phyloP scores from a whole-genome alignment of 2,888 invertebrate genomes.

The Lottia gigantea region DNA sequence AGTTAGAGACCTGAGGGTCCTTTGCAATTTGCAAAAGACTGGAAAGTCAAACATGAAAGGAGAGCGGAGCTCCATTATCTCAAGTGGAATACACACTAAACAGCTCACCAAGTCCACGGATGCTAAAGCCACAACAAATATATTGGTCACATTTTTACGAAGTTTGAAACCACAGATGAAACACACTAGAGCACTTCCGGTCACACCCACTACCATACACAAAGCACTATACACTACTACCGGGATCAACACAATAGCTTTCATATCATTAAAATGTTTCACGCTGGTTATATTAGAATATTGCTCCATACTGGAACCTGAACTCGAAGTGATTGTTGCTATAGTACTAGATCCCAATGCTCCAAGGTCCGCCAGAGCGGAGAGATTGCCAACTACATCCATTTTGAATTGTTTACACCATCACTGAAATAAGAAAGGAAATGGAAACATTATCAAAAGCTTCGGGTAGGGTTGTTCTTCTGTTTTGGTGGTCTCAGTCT shows the following conservation, averaged over 20 bases:
- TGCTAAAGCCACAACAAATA: constrained; percentile 31
- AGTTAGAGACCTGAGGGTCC: constrained; percentile 27
- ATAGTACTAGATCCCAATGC: too few species aligned
- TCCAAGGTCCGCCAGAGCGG: too few species aligned
- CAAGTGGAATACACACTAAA: constrained; percentile 30
- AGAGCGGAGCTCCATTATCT: constrained; percentile 28
- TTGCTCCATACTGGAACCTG: too few species aligned
- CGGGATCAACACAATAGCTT: constrained; percentile 18
- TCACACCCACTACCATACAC: constrained; percentile 27
- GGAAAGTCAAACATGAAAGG: constrained; percentile 26
- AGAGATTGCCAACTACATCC: too few species aligned
- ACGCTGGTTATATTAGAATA: too few species aligned
- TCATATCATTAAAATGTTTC: not conserved
- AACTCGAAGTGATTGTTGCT: too few species aligned
- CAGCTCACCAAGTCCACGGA: constrained; percentile 33
- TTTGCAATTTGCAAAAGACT: constrained; percentile 25
- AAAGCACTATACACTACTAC: constrained; percentile 25
- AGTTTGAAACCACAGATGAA: constrained; percentile 28
- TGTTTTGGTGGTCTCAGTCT: too few species aligned
- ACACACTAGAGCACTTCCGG: constrained; percentile 32
- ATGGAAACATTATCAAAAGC: too few species aligned
- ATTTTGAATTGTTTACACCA: too few species aligned
- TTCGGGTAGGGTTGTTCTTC: too few species aligned
- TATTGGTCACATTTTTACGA: constrained; percentile 28
- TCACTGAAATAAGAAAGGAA: too few species aligned